phyloP scores from a whole-genome alignment of 1,140 invertebrate species.

The Apolygus lucorum region DNA sequence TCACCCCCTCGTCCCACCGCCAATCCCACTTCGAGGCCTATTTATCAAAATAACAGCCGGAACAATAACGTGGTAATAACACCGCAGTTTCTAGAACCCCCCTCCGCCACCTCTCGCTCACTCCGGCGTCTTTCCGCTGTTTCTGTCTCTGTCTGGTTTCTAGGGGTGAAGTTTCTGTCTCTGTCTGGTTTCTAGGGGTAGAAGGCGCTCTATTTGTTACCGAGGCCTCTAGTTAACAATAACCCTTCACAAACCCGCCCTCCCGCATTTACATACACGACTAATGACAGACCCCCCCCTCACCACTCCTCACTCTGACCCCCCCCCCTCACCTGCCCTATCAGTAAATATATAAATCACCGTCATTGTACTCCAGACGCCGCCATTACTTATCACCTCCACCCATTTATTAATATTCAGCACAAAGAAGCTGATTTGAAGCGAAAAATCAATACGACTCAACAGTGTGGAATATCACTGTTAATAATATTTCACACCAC shows the following conservation, averaged over 20 bases:
- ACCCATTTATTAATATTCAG: too few relatives aligned
- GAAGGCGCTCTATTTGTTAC: conserved; percentile 5
- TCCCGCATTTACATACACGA: conserved; percentile 11
- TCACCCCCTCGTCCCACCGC: not conserved
- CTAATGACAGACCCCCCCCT: not conserved
- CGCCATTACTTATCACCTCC: too few relatives aligned
- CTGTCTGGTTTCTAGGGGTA: too few relatives aligned
- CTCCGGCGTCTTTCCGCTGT: not conserved
- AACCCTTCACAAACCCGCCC: conserved; percentile 7
- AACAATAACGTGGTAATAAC: conserved; percentile 30
- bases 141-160: too few relatives aligned
- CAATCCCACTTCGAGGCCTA: not conserved
- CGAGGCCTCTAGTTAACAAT: conserved; percentile 9
- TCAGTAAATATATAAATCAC: too few relatives aligned
- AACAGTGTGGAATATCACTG: too few relatives aligned
- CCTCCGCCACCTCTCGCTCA: not conserved
- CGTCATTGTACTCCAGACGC: too few relatives aligned
- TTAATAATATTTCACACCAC: too few relatives aligned
- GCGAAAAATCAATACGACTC: too few relatives aligned
- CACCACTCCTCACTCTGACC: not conserved
- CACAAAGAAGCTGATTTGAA: too few relatives aligned
- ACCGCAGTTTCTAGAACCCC: conserved; percentile 10
- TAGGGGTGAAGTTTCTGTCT: too few relatives aligned
- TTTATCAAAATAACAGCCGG: conserved; percentile 31
- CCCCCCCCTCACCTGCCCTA: too few relatives aligned